Evolutionary conservation across 2,797 vertebrate genomes (phyloP).

Genomic region (Sebastes iracundus): DNA sequence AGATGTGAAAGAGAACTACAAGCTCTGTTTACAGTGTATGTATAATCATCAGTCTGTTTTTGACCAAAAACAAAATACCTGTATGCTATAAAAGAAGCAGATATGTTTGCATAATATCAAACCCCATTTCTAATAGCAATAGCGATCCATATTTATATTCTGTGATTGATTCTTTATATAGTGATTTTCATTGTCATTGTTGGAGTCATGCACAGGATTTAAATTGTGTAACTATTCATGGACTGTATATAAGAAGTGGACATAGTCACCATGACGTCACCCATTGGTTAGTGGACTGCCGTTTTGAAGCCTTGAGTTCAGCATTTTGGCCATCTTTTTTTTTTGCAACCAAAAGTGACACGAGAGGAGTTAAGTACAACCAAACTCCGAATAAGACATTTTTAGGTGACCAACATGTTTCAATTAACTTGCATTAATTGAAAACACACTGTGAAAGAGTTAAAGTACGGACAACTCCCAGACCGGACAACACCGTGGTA

Average conservation of each 20-base stretch:
- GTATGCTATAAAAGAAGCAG: not conserved
- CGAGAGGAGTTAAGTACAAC: too few species aligned
- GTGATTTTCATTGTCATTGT: not conserved
- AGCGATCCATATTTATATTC: not conserved
- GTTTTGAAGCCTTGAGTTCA: too few species aligned
- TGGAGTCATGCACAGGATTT: not conserved
- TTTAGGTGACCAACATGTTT: too few species aligned
- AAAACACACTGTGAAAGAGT: too few species aligned
- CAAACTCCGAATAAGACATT: accelerated
- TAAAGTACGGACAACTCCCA: too few species aligned
- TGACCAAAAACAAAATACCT: not conserved
- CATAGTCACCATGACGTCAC: too few species aligned
- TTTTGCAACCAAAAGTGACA: too few species aligned
- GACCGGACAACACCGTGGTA: too few species aligned
- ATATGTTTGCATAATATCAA: not conserved
- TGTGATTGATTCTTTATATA: not conserved
- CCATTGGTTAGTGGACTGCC: too few species aligned
- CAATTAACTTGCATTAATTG: too few species aligned
- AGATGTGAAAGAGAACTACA: not conserved
- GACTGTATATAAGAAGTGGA: too few species aligned
- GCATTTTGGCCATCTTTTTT: too few species aligned
- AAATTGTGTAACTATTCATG: not conserved
- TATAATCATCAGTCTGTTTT: not conserved
- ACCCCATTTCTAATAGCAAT: not conserved
- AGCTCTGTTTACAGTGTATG: not conserved